Base-by-base conservation (phyloP, 2,888 invertebrate genomes). In the Balanococcus diminutus region DNA sequence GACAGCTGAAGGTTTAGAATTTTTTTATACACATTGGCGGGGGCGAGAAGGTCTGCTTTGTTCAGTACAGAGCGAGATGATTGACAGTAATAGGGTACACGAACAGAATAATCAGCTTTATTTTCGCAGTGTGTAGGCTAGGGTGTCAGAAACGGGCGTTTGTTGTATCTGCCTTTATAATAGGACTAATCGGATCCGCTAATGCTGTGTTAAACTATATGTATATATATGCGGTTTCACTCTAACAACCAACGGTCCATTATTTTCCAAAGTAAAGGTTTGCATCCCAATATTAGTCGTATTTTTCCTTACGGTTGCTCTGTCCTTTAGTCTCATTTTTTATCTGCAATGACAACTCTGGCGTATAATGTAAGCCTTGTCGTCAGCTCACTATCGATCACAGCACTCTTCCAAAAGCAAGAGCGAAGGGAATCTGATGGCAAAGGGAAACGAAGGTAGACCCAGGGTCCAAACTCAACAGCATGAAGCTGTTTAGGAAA, bases 31-130 rank as follows among this genome's bases (percentile, higher is more conserved):
- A 1, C 39, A 22, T 2, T n/a, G 81, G 67, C 5, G 14, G 25
- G 11, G 61, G 25, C 61, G 61, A 28, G 1, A n/a, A n/a, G n/a
- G n/a, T n/a, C n/a, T n/a, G n/a, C 22, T 25, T 16, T 67, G 5
- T 36, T n/a, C n/a, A n/a, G 32, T 32, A 36, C 36, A 31, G n/a
- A n/a, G 19, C 22, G 32, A 36, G 56, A 84, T 84, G 84, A 84
- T 84, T 84, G 84, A 84, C 84, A 84, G 84, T 84, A 84, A 84
- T 84, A 84, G 84, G 84, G 84, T 84, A 83, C 61, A 84, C 84
- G 61, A 84, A 84, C 84, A 84, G 72, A 84, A 84, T 84, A 84
- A 84, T 84, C 84, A 61, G 84, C 84, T 84, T 84, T 67, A 67
- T 61, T 84, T 84, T 22, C 51, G 82, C 25, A 25, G 81, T 42